These are phyloP conservation scores for Leptopilina syphax DNA, from an alignment of 2,888 invertebrate species.

Conservation along the genomic window DNA sequence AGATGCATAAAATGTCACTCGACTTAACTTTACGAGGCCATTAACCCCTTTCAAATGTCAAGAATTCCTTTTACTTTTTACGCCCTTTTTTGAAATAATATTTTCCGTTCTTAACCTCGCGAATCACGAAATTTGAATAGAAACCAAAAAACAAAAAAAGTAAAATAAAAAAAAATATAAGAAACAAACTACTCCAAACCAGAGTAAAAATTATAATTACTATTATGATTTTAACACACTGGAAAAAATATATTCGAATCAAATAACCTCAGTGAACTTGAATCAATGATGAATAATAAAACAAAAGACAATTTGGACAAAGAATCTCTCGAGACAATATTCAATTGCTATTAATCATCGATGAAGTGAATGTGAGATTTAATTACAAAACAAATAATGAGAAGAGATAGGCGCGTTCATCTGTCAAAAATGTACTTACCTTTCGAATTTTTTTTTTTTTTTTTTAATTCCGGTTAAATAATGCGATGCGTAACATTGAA, in stretches of 20 bases:
- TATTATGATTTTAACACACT: not conserved
- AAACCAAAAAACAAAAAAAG: too few species aligned
- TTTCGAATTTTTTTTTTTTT: not conserved
- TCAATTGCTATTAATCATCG: not conserved
- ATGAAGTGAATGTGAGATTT: not conserved
- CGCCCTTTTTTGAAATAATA: not conserved
- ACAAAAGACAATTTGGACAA: not conserved
- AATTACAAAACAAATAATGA: not conserved
- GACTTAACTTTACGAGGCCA: constrained; percentile 18
- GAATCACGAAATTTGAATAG: not conserved
- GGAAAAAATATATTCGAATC: too few species aligned
- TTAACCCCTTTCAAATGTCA: constrained; percentile 18
- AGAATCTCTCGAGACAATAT: not conserved
- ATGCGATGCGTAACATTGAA: constrained; percentile 9
- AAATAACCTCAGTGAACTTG: not conserved
- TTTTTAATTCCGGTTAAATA: not conserved
- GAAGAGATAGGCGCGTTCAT: constrained; percentile 2
- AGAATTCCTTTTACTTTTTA: constrained; percentile 32
- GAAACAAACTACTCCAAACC: not conserved
- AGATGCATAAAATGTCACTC: not conserved
- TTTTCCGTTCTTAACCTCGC: not conserved
- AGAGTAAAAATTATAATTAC: not conserved
- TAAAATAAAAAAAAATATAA: too few species aligned
- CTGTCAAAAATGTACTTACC: constrained; percentile 31
- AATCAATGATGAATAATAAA: not conserved